Percentiles rank a stretch among this genome's conserved stretches.
These are phyloP conservation scores for Caenorhabditis becei DNA, from an alignment of 2,888 invertebrate genomes.

Conservation along the genomic window DNA sequence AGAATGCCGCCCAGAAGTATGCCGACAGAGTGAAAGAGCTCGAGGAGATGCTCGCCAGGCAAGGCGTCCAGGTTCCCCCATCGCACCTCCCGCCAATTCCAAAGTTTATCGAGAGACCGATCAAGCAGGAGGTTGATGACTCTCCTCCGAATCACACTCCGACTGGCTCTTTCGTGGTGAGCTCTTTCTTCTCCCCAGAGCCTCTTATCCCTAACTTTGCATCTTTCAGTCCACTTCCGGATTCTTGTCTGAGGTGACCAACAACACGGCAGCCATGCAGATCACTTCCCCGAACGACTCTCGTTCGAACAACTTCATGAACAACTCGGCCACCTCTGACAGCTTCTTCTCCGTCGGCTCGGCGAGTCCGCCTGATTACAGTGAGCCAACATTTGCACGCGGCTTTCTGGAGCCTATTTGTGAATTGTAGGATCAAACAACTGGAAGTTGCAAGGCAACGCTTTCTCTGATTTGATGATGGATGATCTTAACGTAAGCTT, in stretches of 20 bases:
- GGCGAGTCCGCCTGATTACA: constrained; percentile 72
- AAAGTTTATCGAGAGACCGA: constrained; percentile 69
- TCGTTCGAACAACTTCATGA: constrained; percentile 46
- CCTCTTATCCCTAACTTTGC: not conserved
- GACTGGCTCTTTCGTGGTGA: constrained; percentile 73
- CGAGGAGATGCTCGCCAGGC: constrained; percentile 77
- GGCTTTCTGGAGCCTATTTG: constrained; percentile 55
- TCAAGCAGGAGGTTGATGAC: constrained; percentile 81
- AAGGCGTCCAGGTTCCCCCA: constrained; percentile 78
- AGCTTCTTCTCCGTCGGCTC: constrained; percentile 73
- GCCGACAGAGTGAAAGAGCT: constrained; percentile 78
- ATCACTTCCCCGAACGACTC: constrained; percentile 71
- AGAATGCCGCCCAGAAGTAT: constrained; percentile 75
- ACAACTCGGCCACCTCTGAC: constrained; percentile 64
- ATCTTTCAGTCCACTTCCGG: constrained; percentile 68
- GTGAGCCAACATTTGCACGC: constrained; percentile 60
- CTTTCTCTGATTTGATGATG: constrained; percentile 77
- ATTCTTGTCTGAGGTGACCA: constrained; percentile 79
- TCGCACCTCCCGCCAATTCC: constrained; percentile 69
- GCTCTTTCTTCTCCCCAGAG: not conserved
- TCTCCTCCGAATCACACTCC: constrained; percentile 78
- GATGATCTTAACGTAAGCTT: constrained; percentile 72
- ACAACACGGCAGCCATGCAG: constrained; percentile 79
- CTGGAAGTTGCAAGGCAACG: constrained; percentile 59
- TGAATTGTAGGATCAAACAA: constrained; percentile 53